Percentiles rank a stretch among this genome's conserved stretches.
These are phyloP conservation scores for Crotalus tigris DNA, from an alignment of 2,113 vertebrate genomes.

Conservation along the genomic window DNA sequence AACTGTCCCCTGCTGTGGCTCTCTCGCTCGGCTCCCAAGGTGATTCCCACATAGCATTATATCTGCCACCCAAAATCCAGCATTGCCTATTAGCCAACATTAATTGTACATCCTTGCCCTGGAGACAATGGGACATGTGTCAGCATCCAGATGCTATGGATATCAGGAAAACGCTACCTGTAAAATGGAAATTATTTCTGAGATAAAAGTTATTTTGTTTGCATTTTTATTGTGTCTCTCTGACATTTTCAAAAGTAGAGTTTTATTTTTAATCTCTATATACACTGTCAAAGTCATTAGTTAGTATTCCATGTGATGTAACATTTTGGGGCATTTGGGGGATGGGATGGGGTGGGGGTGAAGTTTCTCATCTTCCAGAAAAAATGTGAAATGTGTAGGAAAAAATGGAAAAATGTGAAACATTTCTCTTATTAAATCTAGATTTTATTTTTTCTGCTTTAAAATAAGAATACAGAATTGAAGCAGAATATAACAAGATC, in stretches of 20 bases:
- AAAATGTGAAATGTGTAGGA: neutral
- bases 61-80: neutral
- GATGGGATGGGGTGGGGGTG: neutral
- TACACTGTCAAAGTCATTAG: neutral
- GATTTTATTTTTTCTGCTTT: neutral
- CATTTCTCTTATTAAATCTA: neutral
- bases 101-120: neutral
- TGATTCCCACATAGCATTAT: neutral
- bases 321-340: neutral
- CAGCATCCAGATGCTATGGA: neutral
- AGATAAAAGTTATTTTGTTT: rapidly evolving
- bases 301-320: neutral
- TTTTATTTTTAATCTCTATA: neutral
- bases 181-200: rapidly evolving
- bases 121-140: rapidly evolving
- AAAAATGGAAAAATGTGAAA: neutral
- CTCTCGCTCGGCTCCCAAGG: neutral
- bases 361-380: neutral
- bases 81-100: neutral
- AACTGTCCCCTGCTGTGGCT: neutral
- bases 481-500: neutral
- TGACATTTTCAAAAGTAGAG: neutral
- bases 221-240: neutral
- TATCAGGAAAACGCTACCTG: neutral
- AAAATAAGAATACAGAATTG: neutral